phyloP scores from a whole-genome alignment of 2,113 vertebrate genomes.

The Neoarius graeffei region DNA sequence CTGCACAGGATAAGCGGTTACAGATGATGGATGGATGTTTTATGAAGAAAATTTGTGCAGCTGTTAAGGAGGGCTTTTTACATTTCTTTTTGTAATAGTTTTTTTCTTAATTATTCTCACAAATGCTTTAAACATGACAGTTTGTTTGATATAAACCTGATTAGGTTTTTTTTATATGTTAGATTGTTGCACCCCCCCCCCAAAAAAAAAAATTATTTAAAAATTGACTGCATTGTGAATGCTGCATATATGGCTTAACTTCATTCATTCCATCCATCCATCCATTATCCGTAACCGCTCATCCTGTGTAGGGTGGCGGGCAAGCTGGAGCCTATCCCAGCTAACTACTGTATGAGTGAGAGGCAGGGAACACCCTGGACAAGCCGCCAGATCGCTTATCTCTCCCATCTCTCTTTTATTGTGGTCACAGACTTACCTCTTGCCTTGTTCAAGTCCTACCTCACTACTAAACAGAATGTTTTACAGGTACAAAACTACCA shows the following conservation, averaged over 20 bases:
- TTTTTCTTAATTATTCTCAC: not conserved
- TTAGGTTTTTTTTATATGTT: not conserved
- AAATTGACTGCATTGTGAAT: not conserved
- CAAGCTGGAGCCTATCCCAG: too few species aligned
- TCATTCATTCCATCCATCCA: not conserved
- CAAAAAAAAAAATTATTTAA: too few species aligned
- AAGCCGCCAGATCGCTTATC: not conserved
- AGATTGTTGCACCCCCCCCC: not conserved
- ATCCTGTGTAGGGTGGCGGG: too few species aligned
- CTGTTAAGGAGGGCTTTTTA: not conserved
- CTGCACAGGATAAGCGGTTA: too few species aligned
- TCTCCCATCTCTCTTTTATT: not conserved
- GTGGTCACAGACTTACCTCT: not conserved
- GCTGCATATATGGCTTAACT: not conserved
- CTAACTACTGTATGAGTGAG: too few species aligned
- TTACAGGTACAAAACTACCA: not conserved
- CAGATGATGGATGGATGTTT: not conserved
- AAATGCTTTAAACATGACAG: not conserved
- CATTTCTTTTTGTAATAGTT: not conserved
- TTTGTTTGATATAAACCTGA: not conserved
- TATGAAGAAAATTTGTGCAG: not conserved
- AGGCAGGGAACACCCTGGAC: too few species aligned
- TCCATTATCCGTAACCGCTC: too few species aligned
- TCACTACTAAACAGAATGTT: not conserved
- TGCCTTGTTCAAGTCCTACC: not conserved